Conservation (phyloP, 1,140 invertebrate genomes). For the Elymnias hypermnestra region DNA sequence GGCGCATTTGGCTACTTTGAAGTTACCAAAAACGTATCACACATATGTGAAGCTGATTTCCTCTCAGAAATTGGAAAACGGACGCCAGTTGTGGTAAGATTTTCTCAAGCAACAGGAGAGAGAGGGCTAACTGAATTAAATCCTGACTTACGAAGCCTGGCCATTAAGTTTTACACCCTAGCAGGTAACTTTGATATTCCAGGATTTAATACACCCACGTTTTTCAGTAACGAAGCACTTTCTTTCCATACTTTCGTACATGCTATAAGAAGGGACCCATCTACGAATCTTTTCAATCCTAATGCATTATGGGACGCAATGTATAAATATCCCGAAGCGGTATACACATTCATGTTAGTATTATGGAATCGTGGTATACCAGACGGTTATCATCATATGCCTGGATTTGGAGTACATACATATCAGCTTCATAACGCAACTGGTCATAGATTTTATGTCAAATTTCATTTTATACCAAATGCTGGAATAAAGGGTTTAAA, state of each 20-base stretch:
- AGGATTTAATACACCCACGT: conserved; percentile 83
- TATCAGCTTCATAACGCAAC: conserved; percentile 82
- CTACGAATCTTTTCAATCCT: conserved; percentile 82
- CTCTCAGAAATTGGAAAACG: too few relatives aligned
- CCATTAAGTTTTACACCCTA: conserved; percentile 5
- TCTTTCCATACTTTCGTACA: conserved; percentile 80
- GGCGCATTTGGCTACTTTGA: too few relatives aligned
- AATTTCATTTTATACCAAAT: conserved; percentile 86
- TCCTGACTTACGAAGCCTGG: background rate
- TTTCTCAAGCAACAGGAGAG: conserved; percentile 92
- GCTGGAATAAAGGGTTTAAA: conserved; percentile 86
- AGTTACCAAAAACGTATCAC: too few relatives aligned
- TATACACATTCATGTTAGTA: conserved; percentile 75
- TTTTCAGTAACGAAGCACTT: conserved; percentile 83
- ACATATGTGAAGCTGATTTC: too few relatives aligned
- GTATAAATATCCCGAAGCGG: conserved; percentile 87
- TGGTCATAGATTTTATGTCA: conserved; percentile 77
- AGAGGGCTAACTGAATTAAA: conserved; percentile 89
- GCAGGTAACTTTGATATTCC: conserved; percentile 2
- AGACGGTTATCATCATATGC: conserved; percentile 86
- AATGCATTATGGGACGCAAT: conserved; percentile 96
- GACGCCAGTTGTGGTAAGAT: conserved; percentile 83
- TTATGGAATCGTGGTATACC: conserved; percentile 94
- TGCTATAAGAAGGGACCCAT: conserved; percentile 83
- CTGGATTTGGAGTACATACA: conserved; percentile 82